These are phyloP conservation scores for Argyresthia albistria DNA, from an alignment of 2,888 invertebrate genomes.

Conservation along the genomic window DNA sequence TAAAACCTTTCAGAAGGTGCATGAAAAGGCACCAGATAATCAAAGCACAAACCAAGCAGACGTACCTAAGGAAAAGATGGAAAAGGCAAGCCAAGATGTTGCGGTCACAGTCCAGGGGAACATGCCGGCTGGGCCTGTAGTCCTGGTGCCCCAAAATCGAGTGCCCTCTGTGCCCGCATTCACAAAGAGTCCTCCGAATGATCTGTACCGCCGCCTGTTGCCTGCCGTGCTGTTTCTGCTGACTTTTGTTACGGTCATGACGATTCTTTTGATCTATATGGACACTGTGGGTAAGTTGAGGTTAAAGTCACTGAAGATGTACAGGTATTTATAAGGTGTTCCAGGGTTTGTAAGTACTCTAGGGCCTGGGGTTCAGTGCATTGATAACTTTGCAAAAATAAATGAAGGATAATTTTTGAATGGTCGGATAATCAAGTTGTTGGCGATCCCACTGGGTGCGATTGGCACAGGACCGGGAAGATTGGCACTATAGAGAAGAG, in stretches of 20 bases:
- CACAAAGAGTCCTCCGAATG: conserved; percentile 53
- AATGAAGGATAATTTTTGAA: too few species aligned
- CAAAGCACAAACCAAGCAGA: background rate
- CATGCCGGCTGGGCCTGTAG: conserved; percentile 10
- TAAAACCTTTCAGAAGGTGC: background rate
- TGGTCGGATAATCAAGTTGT: too few species aligned
- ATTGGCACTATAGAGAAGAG: too few species aligned
- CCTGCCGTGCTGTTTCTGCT: conserved; percentile 82
- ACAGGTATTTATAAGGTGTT: background rate
- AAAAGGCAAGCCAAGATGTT: conserved; percentile 12
- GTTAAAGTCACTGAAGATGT: background rate
- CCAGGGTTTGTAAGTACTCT: too few species aligned
- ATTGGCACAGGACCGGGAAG: too few species aligned
- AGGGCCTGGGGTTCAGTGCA: too few species aligned
- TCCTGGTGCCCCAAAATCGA: conserved; percentile 18
- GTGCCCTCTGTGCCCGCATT: conserved; percentile 36
- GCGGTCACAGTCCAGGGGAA: conserved; percentile 14
- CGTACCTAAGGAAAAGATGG: conserved; percentile 10
- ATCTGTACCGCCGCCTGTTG: conserved; percentile 64
- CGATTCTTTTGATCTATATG: conserved; percentile 84
- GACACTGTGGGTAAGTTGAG: conserved; percentile 79
- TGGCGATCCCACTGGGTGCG: too few species aligned
- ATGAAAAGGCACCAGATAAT: background rate
- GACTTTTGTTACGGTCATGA: conserved; percentile 86
- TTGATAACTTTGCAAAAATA: too few species aligned